These are phyloP conservation scores for Propithecus deckenii DNA, from an alignment of 2,797 vertebrate genomes.

Conservation along the genomic window DNA sequence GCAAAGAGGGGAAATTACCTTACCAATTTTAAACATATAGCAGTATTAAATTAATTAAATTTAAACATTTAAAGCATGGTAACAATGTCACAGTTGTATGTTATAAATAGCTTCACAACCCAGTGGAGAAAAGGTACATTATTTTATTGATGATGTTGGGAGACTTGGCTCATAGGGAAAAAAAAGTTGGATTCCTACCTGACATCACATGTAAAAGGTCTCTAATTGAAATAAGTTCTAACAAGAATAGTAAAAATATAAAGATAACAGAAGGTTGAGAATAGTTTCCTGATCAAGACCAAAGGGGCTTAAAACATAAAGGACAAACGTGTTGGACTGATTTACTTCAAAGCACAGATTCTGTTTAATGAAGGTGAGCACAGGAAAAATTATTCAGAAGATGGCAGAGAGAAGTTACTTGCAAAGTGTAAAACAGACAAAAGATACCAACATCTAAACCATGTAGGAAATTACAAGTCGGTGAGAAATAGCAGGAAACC, in stretches of 20 bases:
- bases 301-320: not conserved
- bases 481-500: not conserved
- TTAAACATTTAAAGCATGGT: not conserved
- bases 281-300: not conserved
- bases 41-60: not conserved
- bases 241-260: not conserved
- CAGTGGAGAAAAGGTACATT: not conserved
- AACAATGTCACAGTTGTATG: not conserved
- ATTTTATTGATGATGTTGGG: not conserved
- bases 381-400: not conserved
- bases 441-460: not conserved
- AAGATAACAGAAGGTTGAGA: not conserved
- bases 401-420: not conserved
- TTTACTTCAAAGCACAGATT: not conserved
- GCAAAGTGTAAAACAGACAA: not conserved
- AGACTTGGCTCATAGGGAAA: not conserved
- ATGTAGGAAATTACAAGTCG: not conserved
- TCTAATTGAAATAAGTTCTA: not conserved
- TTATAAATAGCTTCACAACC: not conserved
- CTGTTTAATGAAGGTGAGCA: not conserved
- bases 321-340: not conserved
- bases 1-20: not conserved
- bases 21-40: not conserved
- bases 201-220: not conserved
- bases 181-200: not conserved